Percentiles rank a stretch among this genome's conserved stretches.
These are phyloP conservation scores for Amniataba percoides DNA, from an alignment of 2,797 vertebrate species.

Conservation along the genomic window DNA sequence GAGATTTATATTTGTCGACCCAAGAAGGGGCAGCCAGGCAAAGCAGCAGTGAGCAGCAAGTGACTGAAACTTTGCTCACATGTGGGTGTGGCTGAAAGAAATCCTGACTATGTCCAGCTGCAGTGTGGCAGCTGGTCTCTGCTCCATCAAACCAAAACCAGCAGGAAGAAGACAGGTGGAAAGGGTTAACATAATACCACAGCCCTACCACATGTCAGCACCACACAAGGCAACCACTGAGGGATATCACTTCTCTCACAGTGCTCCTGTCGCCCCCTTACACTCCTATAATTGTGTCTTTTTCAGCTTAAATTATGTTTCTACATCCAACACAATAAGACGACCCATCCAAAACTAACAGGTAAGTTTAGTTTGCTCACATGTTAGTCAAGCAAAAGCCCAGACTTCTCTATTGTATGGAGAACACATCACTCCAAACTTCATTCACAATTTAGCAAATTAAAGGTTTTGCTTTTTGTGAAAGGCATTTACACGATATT, in stretches of 20 bases:
- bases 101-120: conserved; percentile 41
- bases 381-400: not conserved
- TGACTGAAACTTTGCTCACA: conserved; percentile 32
- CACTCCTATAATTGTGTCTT: not conserved
- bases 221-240: not conserved
- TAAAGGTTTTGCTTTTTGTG: rapidly evolving
- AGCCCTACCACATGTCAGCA: conserved; percentile 3
- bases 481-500: not conserved
- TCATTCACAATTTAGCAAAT: not conserved
- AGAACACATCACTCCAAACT: not conserved
- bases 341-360: not conserved
- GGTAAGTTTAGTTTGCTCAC: conserved; percentile 5
- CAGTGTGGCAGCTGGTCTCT: conserved; percentile 39
- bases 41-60: conserved; percentile 27
- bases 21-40: conserved; percentile 20
- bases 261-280: not conserved
- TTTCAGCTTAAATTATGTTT: not conserved
- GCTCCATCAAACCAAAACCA: conserved; percentile 33
- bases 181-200: not conserved
- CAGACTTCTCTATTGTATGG: not conserved
- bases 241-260: not conserved
- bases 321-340: not conserved
- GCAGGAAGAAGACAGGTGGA: conserved; percentile 49
- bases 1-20: conserved; percentile 21
- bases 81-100: conserved; percentile 56